A percentile compares a stretch with the other conserved stretches of the same genome.
phyloP scores from a whole-genome alignment of 2,888 invertebrate species.

The Terebella lapidaria region DNA sequence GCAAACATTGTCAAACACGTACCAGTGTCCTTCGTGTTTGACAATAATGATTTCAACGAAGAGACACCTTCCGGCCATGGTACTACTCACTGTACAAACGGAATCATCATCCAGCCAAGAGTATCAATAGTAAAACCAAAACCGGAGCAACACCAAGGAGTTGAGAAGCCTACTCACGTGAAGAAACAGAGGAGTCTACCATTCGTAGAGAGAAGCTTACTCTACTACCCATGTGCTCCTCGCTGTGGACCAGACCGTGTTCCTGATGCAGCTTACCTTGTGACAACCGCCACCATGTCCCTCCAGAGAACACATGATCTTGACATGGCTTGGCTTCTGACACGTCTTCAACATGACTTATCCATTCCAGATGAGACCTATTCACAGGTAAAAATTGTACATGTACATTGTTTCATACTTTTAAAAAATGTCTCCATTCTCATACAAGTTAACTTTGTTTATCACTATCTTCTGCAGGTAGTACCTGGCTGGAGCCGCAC shows the following conservation, averaged over 20 bases:
- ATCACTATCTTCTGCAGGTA: too few species aligned
- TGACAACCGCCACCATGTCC: too few species aligned
- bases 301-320: too few species aligned
- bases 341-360: too few species aligned
- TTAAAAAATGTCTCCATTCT: too few species aligned
- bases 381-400: too few species aligned
- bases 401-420: too few species aligned
- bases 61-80: background rate
- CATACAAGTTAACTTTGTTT: too few species aligned
- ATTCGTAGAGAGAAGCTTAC: background rate
- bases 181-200: too few species aligned
- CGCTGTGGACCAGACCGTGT: background rate
- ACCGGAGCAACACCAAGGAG: background rate
- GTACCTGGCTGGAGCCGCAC: background rate
- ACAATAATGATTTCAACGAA: conserved; percentile 1
- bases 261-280: background rate
- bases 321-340: too few species aligned
- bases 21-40: conserved; percentile 1
- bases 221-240: background rate
- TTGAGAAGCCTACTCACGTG: background rate
- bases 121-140: conserved; percentile 14
- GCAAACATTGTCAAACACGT: background rate
- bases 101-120: background rate
- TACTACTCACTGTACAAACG: conserved; percentile 1
- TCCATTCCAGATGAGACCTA: too few species aligned